Conservation (phyloP, 2,888 invertebrate species). For the Stenodema calcarata region DNA sequence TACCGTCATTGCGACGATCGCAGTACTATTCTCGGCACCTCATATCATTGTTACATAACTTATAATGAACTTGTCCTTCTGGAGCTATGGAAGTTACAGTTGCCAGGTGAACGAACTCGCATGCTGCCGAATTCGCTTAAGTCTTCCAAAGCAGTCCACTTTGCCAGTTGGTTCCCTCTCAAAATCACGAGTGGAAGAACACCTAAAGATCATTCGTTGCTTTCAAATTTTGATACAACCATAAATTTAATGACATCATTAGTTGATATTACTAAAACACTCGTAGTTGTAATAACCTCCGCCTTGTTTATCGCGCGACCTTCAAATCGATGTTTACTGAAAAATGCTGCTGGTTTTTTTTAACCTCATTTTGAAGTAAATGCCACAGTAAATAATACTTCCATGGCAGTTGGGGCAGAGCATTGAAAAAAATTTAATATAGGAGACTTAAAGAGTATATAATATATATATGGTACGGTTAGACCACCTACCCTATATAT, state of each 20-base stretch:
- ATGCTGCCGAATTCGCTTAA: slow-evolving; percentile 53
- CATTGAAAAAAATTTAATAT: slow-evolving; percentile 11
- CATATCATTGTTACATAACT: slow-evolving; percentile 89
- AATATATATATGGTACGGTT: slow-evolving; percentile 48
- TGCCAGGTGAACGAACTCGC: slow-evolving; percentile 42
- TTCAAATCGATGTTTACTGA: slow-evolving; percentile 5
- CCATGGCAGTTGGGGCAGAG: slow-evolving; percentile 52
- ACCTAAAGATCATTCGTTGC: not conserved
- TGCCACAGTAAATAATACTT: slow-evolving; percentile 45
- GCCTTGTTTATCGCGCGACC: not conserved
- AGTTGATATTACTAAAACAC: not conserved
- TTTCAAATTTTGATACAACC: not conserved
- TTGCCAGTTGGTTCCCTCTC: slow-evolving; percentile 36
- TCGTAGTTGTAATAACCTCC: not conserved
- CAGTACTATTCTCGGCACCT: slow-evolving; percentile 95
- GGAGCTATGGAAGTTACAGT: slow-evolving; percentile 50
- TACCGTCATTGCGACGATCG: slow-evolving; percentile 96
- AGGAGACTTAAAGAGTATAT: slow-evolving; percentile 30
- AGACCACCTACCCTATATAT: slow-evolving; percentile 31
- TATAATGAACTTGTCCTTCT: slow-evolving; percentile 48
- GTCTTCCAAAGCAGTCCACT: slow-evolving; percentile 53
- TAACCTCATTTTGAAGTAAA: not conserved
- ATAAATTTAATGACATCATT: not conserved
- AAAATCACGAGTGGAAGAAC: slow-evolving; percentile 3
- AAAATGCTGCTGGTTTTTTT: not conserved